Base-by-base conservation (phyloP, 2,888 invertebrate genomes). In the Helicoverpa assulta region DNA sequence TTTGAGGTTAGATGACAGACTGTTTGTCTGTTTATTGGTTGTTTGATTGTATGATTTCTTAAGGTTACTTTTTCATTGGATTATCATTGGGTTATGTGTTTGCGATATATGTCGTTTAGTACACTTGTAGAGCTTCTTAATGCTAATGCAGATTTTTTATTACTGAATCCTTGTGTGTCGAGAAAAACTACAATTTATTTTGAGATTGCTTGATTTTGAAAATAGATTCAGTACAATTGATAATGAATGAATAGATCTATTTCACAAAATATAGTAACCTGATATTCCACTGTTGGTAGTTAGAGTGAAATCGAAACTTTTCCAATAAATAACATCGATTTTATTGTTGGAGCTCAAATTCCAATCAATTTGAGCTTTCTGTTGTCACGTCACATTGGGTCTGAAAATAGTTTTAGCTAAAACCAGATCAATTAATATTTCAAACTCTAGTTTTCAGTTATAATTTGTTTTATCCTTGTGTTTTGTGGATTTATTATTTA, bases 1-100 rank as follows among this genome's bases (percentile, higher is more conserved):
- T 2, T 18, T 50, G 18, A 50, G 29, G 56, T 18, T 66, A n/a
- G 50, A 50, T 50, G 43, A 52, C 56, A 66, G 14, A 43, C n/a
- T 29, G n/a, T 66, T 66, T 51, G 10, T 19, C 18, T 21, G 21
- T 47, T 57, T 29, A 51, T 29, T 16, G 26, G 19, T 7, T 51
- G 19, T n/a, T 10, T 43, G 12, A 55, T 1, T 33, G 21, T 43
- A 43, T 43, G 16, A 37, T 37, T 37, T 12, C 8, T 37, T 7
- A 7, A 7, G 37, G 37, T 37, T 37, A 37, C 2, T 37, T 37
- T 37, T 37, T 37, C 37, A 0, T 37, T 37, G 0, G 37, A 0
- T 10, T 37, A 37, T 37, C 37, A 37, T 37, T 12, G 8, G 12
- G 10, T 37, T 37, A 3, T 1, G 12, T 37, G 3, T 37, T 8